phyloP scores from a whole-genome alignment of 1,140 invertebrate species.

The Protaetia brevitarsis region DNA sequence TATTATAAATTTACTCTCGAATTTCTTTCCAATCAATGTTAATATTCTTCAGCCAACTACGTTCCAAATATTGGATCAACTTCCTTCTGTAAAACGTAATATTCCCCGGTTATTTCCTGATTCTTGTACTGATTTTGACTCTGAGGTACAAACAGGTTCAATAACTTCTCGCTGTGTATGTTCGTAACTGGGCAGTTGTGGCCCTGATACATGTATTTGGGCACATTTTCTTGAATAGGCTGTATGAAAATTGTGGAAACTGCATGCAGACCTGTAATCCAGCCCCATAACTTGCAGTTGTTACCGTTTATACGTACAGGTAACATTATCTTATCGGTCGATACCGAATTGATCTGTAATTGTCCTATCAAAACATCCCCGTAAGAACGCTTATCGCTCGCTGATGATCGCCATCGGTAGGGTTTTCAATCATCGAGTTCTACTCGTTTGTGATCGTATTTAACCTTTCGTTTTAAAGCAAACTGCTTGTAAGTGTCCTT shows the following conservation, averaged over 20 bases:
- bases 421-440: neutral
- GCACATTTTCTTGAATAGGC: no score
- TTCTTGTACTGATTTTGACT: no score
- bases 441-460: neutral
- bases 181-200: neutral
- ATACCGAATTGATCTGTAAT: constrained; percentile 11
- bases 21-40: no score
- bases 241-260: no score
- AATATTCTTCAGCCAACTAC: constrained; percentile 10
- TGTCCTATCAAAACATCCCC: neutral
- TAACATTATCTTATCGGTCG: neutral
- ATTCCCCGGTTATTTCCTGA: neutral
- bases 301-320: neutral
- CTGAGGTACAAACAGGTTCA: neutral
- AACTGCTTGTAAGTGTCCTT: neutral
- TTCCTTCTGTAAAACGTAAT: neutral
- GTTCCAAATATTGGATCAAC: constrained; percentile 18
- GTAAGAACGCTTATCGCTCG: neutral
- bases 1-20: neutral
- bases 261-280: neutral
- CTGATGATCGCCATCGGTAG: neutral
- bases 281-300: constrained; percentile 18
- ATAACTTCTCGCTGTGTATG: constrained; percentile 11
- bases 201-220: neutral
- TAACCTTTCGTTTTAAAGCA: neutral